phyloP scores from a whole-genome alignment of 2,888 invertebrate species.

The Tachina fera region DNA sequence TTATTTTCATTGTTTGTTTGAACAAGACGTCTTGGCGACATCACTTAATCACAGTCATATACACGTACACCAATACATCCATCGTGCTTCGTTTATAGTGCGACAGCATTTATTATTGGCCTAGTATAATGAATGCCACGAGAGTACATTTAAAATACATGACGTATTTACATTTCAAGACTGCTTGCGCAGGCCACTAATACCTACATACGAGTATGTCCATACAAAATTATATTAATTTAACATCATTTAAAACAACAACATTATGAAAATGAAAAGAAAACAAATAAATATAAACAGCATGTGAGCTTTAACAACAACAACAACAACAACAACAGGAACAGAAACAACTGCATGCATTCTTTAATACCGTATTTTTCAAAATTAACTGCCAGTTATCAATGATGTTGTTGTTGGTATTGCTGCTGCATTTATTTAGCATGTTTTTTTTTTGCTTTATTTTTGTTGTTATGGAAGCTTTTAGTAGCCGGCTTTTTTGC shows the following conservation, averaged over 20 bases:
- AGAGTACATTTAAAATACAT: too few species aligned
- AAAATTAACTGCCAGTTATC: slow-evolving; percentile 26
- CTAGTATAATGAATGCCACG: too few species aligned
- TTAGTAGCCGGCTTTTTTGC: slow-evolving; percentile 70
- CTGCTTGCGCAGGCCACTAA: too few species aligned
- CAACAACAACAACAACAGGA: slow-evolving; percentile 29
- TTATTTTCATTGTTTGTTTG: too few species aligned
- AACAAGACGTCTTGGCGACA: too few species aligned
- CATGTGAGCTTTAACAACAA: slow-evolving; percentile 32
- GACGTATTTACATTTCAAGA: too few species aligned
- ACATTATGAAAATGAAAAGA: not conserved
- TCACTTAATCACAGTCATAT: too few species aligned
- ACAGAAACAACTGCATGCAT: slow-evolving; percentile 1
- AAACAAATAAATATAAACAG: slow-evolving; percentile 17
- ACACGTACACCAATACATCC: too few species aligned
- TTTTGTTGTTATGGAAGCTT: slow-evolving; percentile 8
- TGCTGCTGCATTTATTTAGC: slow-evolving; percentile 24
- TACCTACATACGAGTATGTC: too few species aligned
- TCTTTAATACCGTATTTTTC: slow-evolving; percentile 14
- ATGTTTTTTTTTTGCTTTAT: slow-evolving; percentile 1
- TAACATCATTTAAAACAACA: not conserved
- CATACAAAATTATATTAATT: slow-evolving; percentile 14
- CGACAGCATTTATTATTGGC: too few species aligned
- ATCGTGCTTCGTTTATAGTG: too few species aligned
- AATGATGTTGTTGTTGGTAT: slow-evolving; percentile 20